Evolutionary conservation across 2,113 vertebrate genomes (phyloP), one percentile per base, ranked within the genome.

Genomic region (Peromyscus californicus): DNA sequence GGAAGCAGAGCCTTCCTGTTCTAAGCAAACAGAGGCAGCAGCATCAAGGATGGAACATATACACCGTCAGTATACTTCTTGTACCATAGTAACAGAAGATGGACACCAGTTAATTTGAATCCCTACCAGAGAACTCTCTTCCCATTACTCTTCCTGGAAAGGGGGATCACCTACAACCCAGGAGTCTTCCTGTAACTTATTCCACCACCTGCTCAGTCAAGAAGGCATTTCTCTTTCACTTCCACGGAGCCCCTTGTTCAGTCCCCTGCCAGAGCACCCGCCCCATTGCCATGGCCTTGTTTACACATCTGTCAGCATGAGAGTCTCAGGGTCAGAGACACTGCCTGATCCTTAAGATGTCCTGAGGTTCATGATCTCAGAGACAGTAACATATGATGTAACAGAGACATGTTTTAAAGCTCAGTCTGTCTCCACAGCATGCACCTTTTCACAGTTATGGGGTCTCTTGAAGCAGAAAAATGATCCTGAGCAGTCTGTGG

Each of bases 1-100:
- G 51, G 31, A 95, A 89, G 93, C 65, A 93, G 45, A 92, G 67
- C 33, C 78, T 92, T 78, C 42, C 72, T 94, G 67, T 48, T 96
- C 45, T 88, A 75, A 93, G 75, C 12, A 24, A 92, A 63, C 57
- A 94, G 87, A 83, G 76, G 87, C 78, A 89, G 82, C 33, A 42
- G 21, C 42, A 87, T 0, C 65, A 87, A 48, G 45, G 45, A 69
- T 69, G 85, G 36, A 91, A 93, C 54, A 89, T 74, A 69, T 57
- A 75, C 8, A 85, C 29, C 10, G 33, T 33, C 26, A 75, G 45
- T 88, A 76, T 4, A 93, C 33, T 70, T 33, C 79, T 24, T 83
- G 57, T 63, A 84, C 75, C 21, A 39, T 21, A 4, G 13, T 5
- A 29, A 26, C 17, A 86, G 67, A 89, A 90, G 42, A 84, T 0